Percentiles rank a stretch among this genome's conserved stretches.
Evolutionary conservation across 2,888 invertebrate genomes (phyloP).

Genomic region (Netelia fuscicornis): DNA sequence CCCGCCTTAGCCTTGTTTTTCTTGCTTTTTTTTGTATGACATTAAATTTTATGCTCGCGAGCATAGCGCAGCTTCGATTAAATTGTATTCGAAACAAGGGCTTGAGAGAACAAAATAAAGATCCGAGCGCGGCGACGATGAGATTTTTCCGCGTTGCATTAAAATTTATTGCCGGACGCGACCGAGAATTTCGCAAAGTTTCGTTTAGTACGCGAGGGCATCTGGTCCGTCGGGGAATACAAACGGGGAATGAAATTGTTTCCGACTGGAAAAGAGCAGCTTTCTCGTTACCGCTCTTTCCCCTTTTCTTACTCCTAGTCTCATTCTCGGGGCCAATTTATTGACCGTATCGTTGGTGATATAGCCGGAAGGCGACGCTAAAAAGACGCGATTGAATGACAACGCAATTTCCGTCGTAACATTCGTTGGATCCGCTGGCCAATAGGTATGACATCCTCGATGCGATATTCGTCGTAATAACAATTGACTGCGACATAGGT

Average conservation of each 20-base stretch:
- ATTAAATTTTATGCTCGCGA: not conserved
- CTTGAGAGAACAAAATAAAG: constrained; percentile 25
- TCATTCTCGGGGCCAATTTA: constrained; percentile 21
- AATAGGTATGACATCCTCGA: too few relatives aligned
- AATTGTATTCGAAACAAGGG: constrained; percentile 40
- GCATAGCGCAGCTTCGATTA: constrained; percentile 31
- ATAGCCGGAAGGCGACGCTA: constrained; percentile 3
- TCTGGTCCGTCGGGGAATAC: constrained; percentile 6
- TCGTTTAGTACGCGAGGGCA: not conserved
- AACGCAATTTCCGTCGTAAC: not conserved
- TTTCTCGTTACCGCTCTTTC: constrained; percentile 11
- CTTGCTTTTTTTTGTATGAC: not conserved
- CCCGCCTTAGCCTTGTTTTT: not conserved
- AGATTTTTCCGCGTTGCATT: constrained; percentile 11
- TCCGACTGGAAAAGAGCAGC: constrained; percentile 1
- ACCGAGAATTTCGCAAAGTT: constrained; percentile 42
- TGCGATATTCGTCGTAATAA: too few relatives aligned
- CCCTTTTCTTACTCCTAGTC: not conserved
- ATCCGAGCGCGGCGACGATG: constrained; percentile 1
- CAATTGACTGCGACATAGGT: too few relatives aligned
- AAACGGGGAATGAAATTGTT: constrained; percentile 30
- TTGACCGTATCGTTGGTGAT: constrained; percentile 13
- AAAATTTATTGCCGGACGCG: constrained; percentile 48
- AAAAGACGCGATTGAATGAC: not conserved
- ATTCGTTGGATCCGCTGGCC: too few relatives aligned